Percentiles rank a stretch among this genome's conserved stretches.
Conservation (phyloP, 1,140 invertebrate genomes). For the Papilio glaucus region DNA sequence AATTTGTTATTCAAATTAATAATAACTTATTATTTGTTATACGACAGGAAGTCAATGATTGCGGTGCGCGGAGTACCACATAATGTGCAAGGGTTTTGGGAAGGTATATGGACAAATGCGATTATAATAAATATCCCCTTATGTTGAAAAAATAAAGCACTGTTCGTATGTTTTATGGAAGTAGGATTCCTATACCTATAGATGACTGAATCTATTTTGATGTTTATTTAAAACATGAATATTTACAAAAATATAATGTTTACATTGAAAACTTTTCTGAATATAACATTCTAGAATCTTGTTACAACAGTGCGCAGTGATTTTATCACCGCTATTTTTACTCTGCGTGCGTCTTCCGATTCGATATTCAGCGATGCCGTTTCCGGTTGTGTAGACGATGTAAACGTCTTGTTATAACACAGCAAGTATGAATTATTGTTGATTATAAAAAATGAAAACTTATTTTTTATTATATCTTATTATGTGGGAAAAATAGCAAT, state of each 20-base stretch:
- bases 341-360: slow-evolving; percentile 28
- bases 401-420: slow-evolving; percentile 13
- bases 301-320: slow-evolving; percentile 9
- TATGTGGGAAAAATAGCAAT: background rate
- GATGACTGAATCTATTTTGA: no score
- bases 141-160: no score
- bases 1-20: no score
- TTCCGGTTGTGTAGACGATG: slow-evolving; percentile 24
- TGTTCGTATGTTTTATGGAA: no score
- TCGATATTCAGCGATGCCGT: slow-evolving; percentile 23
- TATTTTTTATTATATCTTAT: background rate
- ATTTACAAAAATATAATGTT: background rate
- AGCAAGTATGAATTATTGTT: background rate
- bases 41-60: no score
- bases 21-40: no score
- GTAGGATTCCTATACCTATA: no score
- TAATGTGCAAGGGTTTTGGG: no score
- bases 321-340: slow-evolving; percentile 32
- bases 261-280: background rate
- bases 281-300: slow-evolving; percentile 14
- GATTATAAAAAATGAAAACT: background rate
- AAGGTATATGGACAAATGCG: no score
- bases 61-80: no score
- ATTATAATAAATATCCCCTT: no score
- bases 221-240: no score